Conservation (phyloP, 2,797 vertebrate species). For the Macropus fuliginosus region DNA sequence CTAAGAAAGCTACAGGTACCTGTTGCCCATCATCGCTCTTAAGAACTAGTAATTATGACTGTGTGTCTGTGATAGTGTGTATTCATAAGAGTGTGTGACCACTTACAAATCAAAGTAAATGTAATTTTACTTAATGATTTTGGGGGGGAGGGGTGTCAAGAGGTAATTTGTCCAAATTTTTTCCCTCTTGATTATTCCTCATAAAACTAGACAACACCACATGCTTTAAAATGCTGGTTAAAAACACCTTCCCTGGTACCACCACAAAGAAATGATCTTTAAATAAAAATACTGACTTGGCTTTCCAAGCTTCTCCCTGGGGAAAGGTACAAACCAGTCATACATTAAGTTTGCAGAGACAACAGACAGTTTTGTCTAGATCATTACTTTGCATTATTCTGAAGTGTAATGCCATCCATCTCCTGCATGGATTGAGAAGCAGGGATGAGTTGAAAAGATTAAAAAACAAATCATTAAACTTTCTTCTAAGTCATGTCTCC, state of each 20-base stretch:
- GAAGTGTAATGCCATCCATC: background rate
- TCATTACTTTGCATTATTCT: background rate
- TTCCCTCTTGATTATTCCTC: background rate
- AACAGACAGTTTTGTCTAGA: background rate
- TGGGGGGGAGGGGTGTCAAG: background rate
- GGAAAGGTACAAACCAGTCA: background rate
- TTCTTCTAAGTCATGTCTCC: background rate
- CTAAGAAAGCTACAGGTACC: background rate
- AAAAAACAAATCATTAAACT: background rate
- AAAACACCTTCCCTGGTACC: background rate
- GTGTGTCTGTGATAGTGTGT: background rate
- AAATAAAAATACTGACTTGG: background rate
- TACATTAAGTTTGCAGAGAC: background rate
- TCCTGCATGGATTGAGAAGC: background rate
- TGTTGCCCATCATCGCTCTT: background rate
- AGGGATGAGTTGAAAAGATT: background rate
- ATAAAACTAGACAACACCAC: background rate
- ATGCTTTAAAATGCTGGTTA: background rate
- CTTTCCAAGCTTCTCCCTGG: background rate
- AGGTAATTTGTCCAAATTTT: background rate
- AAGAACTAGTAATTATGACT: background rate
- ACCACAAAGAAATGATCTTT: background rate
- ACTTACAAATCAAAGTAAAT: background rate
- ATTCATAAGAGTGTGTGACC: background rate
- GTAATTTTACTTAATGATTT: background rate